Evolutionary conservation across 2,797 vertebrate species (phyloP).

Genomic region (Rhincodon typus): DNA sequence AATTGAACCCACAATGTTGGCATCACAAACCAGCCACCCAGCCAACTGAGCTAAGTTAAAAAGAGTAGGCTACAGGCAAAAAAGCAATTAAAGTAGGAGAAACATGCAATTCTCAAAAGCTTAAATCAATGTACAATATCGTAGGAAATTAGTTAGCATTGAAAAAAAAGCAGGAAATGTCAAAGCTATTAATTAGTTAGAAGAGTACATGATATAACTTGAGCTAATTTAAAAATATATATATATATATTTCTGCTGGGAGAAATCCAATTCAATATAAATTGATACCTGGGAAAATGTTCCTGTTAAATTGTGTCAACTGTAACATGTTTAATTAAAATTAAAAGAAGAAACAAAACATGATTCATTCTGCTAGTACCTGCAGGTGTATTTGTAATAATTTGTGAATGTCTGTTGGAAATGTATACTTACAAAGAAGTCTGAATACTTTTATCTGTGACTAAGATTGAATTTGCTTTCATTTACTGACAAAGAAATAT

Average conservation of each 20-base stretch:
- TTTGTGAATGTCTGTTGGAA: background rate
- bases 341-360: background rate
- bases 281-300: constrained; percentile 1
- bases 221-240: background rate
- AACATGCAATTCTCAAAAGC: background rate
- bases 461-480: background rate
- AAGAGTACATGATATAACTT: background rate
- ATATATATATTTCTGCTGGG: background rate
- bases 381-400: constrained; percentile 21
- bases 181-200: background rate
- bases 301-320: background rate
- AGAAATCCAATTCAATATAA: background rate
- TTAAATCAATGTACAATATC: background rate
- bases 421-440: background rate
- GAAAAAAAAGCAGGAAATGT: background rate
- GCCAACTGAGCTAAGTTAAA: background rate
- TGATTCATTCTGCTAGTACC: background rate
- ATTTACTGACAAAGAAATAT: background rate
- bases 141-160: background rate
- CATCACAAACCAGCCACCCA: too few relatives aligned
- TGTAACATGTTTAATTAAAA: constrained; percentile 28
- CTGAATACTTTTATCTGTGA: background rate
- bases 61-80: background rate
- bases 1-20: too few relatives aligned
- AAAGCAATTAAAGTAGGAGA: background rate